These are phyloP conservation scores for Anagrus nilaparvatae DNA, from an alignment of 1,140 invertebrate species.

Conservation along the genomic window DNA sequence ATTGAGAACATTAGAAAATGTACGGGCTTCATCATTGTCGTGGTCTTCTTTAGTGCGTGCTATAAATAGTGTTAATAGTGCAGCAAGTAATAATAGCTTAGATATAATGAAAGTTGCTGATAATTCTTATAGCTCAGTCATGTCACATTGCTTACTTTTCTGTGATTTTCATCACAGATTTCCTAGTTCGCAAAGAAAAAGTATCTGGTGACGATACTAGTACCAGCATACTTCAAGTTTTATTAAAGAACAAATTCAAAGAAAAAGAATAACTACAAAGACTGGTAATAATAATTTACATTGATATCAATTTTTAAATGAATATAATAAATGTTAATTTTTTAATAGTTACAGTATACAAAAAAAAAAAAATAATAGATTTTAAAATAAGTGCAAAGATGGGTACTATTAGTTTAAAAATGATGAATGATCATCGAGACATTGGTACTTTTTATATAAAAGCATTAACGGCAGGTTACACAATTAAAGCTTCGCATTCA, in stretches of 20 bases:
- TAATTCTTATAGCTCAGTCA: slow-evolving; percentile 23
- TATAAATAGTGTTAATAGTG: slow-evolving; percentile 53
- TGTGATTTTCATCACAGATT: slow-evolving; percentile 47
- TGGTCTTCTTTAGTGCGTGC: slow-evolving; percentile 45
- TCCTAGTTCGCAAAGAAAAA: slow-evolving; percentile 32
- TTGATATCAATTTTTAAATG: too few species aligned
- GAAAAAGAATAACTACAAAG: too few species aligned
- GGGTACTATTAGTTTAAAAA: slow-evolving; percentile 52
- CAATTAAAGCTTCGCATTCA: slow-evolving; percentile 63
- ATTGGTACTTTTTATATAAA: slow-evolving; percentile 53
- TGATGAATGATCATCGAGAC: slow-evolving; percentile 45
- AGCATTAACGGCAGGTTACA: slow-evolving; percentile 54
- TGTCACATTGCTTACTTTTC: slow-evolving; percentile 43
- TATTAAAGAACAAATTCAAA: slow-evolving; percentile 36
- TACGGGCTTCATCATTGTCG: slow-evolving; percentile 36
- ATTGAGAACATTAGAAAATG: slow-evolving; percentile 37
- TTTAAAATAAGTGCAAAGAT: slow-evolving; percentile 60
- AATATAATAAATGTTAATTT: too few species aligned
- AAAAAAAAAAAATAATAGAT: slow-evolving; percentile 51
- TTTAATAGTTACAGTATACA: too few species aligned
- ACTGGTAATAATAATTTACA: too few species aligned
- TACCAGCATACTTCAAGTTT: slow-evolving; percentile 34
- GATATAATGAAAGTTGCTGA: slow-evolving; percentile 26
- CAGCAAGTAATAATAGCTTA: slow-evolving; percentile 27
- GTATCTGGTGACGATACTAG: slow-evolving; percentile 41